Conservation (phyloP, 2,797 vertebrate genomes). For the Masticophis lateralis region DNA sequence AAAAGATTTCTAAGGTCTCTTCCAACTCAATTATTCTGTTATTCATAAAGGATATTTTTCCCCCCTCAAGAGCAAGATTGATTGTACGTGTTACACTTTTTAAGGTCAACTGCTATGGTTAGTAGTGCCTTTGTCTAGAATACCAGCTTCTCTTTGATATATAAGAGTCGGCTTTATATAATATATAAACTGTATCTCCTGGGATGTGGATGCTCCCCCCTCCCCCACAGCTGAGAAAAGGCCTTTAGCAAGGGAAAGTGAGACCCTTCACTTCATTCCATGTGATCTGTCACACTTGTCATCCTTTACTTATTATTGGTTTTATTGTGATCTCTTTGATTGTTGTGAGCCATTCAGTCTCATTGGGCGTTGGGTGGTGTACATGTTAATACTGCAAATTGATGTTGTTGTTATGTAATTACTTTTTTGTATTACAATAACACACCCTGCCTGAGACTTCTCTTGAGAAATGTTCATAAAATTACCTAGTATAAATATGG, state of each 20-base stretch:
- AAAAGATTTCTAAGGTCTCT: not conserved
- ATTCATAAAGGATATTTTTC: not conserved
- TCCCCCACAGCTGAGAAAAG: rapidly evolving
- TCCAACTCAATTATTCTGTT: not conserved
- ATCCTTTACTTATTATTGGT: not conserved
- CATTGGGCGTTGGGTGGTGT: not conserved
- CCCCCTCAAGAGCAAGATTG: not conserved
- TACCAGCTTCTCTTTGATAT: not conserved
- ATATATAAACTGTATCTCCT: not conserved
- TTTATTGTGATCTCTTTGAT: not conserved
- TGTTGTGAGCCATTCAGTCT: not conserved
- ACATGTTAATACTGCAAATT: not conserved
- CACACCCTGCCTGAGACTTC: not conserved
- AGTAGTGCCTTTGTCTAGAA: not conserved
- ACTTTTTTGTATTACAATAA: not conserved
- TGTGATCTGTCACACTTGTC: not conserved
- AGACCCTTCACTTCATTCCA: not conserved
- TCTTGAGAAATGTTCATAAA: not conserved
- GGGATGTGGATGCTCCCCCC: not conserved
- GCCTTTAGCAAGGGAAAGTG: not conserved
- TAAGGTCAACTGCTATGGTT: not conserved
- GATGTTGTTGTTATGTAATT: not conserved
- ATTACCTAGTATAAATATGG: not conserved
- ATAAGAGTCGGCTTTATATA: not conserved
- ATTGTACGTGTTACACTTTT: not conserved